A percentile compares a stretch with the other conserved stretches of the same genome.
These are phyloP conservation scores for Fulica atra DNA, from an alignment of 2,113 vertebrate genomes.

Conservation along the genomic window DNA sequence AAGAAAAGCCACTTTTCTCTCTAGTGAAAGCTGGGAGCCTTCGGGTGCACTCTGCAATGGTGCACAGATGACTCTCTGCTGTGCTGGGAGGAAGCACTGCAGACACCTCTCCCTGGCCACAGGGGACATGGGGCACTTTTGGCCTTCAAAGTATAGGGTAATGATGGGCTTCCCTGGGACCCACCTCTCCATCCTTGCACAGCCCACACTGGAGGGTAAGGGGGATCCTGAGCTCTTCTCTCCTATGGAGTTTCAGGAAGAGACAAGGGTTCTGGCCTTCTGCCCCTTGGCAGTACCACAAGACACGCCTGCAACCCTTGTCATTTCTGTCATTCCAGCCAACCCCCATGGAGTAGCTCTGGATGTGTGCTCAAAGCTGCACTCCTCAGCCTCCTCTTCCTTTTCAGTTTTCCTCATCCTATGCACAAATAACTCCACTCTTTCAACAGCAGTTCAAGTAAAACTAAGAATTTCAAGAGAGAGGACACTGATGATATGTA, in stretches of 20 bases:
- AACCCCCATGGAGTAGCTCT: background rate
- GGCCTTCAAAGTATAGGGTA: background rate
- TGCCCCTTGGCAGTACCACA: background rate
- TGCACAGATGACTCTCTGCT: background rate
- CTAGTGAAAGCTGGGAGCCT: background rate
- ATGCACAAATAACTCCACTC: background rate
- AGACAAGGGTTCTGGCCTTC: background rate
- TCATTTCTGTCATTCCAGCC: conserved; percentile 22
- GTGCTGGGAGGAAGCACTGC: background rate
- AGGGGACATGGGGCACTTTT: background rate
- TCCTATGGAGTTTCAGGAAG: background rate
- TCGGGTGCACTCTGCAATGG: background rate
- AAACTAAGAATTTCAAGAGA: conserved; percentile 49
- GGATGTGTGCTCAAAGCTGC: background rate
- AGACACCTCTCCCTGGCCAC: background rate
- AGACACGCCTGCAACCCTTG: background rate
- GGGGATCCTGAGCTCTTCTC: background rate
- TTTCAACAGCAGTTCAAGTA: conserved; percentile 8
- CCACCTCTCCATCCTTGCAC: background rate
- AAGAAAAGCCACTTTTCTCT: background rate
- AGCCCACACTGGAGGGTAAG: background rate
- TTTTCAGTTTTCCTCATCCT: background rate
- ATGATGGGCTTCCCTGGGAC: background rate
- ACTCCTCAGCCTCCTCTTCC: background rate
- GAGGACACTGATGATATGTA: background rate